Evolutionary conservation across 2,797 vertebrate genomes (phyloP).

Genomic region (Otolemur crassicaudatus): DNA sequence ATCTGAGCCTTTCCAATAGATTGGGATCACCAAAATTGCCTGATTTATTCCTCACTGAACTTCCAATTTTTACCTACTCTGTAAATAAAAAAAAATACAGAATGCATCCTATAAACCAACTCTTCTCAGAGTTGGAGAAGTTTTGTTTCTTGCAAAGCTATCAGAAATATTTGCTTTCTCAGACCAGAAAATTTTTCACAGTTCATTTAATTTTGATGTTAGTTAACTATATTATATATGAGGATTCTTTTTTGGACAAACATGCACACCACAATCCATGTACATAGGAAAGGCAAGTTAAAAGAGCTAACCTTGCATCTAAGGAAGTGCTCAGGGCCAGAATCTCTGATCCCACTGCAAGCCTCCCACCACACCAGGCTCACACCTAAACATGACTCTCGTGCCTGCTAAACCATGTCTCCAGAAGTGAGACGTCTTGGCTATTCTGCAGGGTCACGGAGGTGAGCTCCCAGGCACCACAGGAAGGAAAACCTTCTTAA

Average conservation of each 20-base stretch:
- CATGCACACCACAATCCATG: neutral
- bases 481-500: neutral
- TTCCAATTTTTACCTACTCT: neutral
- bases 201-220: conserved; percentile 5
- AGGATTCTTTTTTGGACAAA: conserved; percentile 1
- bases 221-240: neutral
- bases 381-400: neutral
- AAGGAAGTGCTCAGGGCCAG: neutral
- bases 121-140: neutral
- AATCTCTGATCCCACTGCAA: neutral
- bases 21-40: neutral
- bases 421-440: neutral
- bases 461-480: neutral
- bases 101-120: neutral
- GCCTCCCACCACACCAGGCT: neutral
- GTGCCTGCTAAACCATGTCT: neutral
- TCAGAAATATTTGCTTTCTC: conserved; percentile 53
- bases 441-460: neutral
- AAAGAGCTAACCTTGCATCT: neutral
- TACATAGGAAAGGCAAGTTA: neutral
- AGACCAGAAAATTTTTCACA: neutral
- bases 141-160: neutral
- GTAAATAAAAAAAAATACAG: conserved; percentile 41
- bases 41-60: neutral
- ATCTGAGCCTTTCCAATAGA: neutral